phyloP scores from a whole-genome alignment of 2,797 vertebrate genomes.

The Sebastes itinus region DNA sequence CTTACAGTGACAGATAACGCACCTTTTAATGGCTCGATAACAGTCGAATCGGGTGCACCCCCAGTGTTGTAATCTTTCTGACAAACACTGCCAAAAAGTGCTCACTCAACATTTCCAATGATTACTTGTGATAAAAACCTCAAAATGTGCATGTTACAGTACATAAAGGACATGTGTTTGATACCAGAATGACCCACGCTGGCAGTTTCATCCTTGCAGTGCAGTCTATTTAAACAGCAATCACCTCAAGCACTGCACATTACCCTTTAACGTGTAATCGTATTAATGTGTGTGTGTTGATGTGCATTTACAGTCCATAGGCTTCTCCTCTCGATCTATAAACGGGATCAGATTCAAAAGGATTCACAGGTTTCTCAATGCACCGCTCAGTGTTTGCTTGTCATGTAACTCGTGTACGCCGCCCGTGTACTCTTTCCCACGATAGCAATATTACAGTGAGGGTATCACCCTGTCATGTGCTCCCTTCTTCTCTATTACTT shows the following conservation, averaged over 20 bases:
- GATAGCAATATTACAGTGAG: constrained; percentile 14
- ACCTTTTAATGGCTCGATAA: too few relatives aligned
- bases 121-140: background rate
- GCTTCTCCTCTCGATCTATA: background rate
- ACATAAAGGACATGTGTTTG: background rate
- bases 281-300: background rate
- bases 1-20: too few relatives aligned
- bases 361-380: background rate
- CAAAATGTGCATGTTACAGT: background rate
- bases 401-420: constrained; percentile 4
- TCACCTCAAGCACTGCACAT: background rate
- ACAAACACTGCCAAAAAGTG: background rate
- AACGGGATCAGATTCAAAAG: background rate
- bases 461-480: background rate
- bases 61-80: background rate
- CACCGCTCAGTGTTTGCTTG: background rate
- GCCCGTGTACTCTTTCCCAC: background rate
- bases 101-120: background rate
- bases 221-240: background rate
- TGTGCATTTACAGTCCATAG: background rate
- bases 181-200: background rate
- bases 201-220: background rate
- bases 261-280: background rate
- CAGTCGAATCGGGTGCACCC: too few relatives aligned
- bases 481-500: constrained; percentile 11